Evolutionary conservation across 2,888 invertebrate species (phyloP), one percentile per base, ranked within the genome.

Genomic region (Drosophila kanekoi): DNA sequence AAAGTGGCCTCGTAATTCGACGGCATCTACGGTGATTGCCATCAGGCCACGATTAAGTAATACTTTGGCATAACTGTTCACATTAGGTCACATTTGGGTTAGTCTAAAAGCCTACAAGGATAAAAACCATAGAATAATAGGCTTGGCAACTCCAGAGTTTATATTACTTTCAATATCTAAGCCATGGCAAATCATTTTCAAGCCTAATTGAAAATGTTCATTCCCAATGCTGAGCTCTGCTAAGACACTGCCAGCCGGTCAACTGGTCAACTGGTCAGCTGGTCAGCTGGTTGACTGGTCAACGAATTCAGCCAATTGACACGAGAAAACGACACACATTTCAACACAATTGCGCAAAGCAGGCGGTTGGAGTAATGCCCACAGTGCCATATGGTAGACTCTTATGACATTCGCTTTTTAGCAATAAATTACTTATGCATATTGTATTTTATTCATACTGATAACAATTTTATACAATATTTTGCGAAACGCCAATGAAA

Each of bases 381-480:
- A 73, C 72, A 75, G 56, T 67, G 38, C 72, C 74, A 70, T 54
- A 45, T 56, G 60, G 52, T 63, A 56, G 57, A 75, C 79, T 66
- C 68, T 81, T 83, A 83, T 83, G 88, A 85, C 83, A 83, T 87
- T 87, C 82, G 88, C 72, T 83, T 82, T 87, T 87, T 82, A 79
- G 88, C 82, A 81, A 82, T 85, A 79, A 87, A 87, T 83, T 71
- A 85, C 79, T 85, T 86, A 87, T 85, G 77, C 74, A 77, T 79
- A 81, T 81, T 77, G 59, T 66, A 58, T 52, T 76, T 49, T 57
- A 53, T 58, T 58, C 35, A 53, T 44, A 40, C 49, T 61, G 54
- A 38, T 63, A 59, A 37, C 33, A 38, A 38, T 60, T 67, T 23
- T 54, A 53, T 57, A 56, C 40, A 59, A 59, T 64, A 63, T 58